These are phyloP conservation scores for Drosophila pectinifera DNA, from an alignment of 1,140 invertebrate genomes.

Conservation along the genomic window DNA sequence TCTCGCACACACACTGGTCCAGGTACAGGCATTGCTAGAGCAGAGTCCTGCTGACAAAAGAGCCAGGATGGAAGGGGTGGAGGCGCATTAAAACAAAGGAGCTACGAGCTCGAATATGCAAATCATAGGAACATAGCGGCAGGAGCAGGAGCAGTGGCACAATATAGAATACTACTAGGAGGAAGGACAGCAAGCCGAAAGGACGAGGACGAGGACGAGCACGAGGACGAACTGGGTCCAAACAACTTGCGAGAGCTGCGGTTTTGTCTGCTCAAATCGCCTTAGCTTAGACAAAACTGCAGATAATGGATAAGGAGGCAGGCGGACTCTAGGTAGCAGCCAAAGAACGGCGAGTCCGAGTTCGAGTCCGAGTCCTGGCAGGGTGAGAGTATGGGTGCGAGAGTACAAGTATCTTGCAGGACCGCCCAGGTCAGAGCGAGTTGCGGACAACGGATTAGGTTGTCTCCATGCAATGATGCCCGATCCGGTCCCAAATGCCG, in stretches of 20 bases:
- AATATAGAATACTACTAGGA: conserved; percentile 37
- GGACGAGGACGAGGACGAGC: conserved; percentile 10
- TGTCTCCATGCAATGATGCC: conserved; percentile 32
- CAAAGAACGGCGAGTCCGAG: conserved; percentile 7
- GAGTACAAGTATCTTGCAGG: conserved; percentile 23
- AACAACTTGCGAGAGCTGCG: conserved; percentile 79
- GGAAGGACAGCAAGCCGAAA: conserved; percentile 11
- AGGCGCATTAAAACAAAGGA: conserved; percentile 80
- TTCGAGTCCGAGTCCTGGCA: not conserved
- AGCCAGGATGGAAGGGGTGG: conserved; percentile 61
- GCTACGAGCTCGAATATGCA: conserved; percentile 77
- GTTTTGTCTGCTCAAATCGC: conserved; percentile 80
- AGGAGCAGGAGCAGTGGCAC: conserved; percentile 30
- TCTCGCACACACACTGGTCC: conserved; percentile 22
- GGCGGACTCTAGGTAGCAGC: conserved; percentile 30
- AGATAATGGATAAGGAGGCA: conserved; percentile 53
- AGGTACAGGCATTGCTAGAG: conserved; percentile 48
- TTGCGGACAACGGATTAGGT: conserved; percentile 61
- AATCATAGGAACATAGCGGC: conserved; percentile 76
- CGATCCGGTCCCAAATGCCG: conserved; percentile 11
- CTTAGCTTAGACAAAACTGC: conserved; percentile 77
- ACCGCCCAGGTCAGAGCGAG: conserved; percentile 40
- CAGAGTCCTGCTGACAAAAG: conserved; percentile 68
- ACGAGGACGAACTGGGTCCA: conserved; percentile 66
- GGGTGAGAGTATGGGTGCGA: not conserved